phyloP scores from a whole-genome alignment of 2,113 vertebrate genomes.

The Brachypteracias leptosomus region DNA sequence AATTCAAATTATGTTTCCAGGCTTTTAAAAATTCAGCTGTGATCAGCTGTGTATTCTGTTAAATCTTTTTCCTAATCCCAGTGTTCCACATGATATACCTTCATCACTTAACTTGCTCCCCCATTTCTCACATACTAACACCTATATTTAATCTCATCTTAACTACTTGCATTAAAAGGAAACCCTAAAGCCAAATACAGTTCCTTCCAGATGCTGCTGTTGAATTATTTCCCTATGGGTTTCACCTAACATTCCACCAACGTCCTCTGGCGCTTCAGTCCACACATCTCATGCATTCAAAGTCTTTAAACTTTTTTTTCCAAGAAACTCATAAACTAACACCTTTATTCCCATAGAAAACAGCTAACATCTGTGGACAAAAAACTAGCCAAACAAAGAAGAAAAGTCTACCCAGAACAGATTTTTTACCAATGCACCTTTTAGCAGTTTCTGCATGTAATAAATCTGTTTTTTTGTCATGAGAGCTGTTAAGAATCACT shows the following conservation, averaged over 20 bases:
- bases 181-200: conserved; percentile 63
- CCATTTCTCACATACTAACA: conserved; percentile 68
- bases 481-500: conserved; percentile 10
- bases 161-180: conserved; percentile 72
- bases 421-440: conserved; percentile 18
- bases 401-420: not conserved
- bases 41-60: conserved; percentile 47
- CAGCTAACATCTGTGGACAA: conserved; percentile 73
- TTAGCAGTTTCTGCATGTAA: conserved; percentile 40
- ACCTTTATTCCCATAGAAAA: conserved; percentile 74
- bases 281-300: conserved; percentile 53
- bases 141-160: conserved; percentile 74
- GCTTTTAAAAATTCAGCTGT: conserved; percentile 56
- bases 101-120: conserved; percentile 50
- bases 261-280: conserved; percentile 65
- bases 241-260: conserved; percentile 69
- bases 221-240: conserved; percentile 68
- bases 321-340: conserved; percentile 75
- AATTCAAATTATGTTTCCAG: conserved; percentile 43
- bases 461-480: conserved; percentile 26
- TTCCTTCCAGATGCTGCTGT: conserved; percentile 77
- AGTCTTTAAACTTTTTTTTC: conserved; percentile 69
- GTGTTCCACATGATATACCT: conserved; percentile 41
- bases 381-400: conserved; percentile 51
- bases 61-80: conserved; percentile 59